These are phyloP conservation scores for Pristis pectinata DNA, from an alignment of 2,797 vertebrate genomes.

Conservation along the genomic window DNA sequence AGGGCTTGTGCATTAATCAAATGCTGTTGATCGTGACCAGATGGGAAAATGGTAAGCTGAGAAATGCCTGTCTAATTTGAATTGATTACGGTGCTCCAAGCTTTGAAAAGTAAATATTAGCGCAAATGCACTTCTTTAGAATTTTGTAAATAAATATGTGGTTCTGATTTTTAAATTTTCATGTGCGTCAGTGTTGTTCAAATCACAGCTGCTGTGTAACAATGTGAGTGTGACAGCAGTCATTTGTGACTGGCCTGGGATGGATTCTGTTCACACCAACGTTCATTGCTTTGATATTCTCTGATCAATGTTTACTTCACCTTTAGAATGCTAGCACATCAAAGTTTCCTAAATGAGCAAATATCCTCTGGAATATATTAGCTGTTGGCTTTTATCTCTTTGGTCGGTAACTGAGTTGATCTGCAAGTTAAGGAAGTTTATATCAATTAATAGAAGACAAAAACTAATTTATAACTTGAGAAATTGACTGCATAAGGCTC, in stretches of 20 bases:
- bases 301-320: background rate
- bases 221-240: background rate
- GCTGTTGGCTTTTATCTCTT: background rate
- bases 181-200: background rate
- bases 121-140: background rate
- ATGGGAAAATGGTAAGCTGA: background rate
- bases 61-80: background rate
- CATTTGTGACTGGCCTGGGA: background rate
- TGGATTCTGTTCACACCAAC: background rate
- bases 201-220: background rate
- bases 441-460: background rate
- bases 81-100: background rate
- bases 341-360: background rate
- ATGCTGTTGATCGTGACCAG: background rate
- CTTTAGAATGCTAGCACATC: too few relatives aligned
- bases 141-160: too few relatives aligned
- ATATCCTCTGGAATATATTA: background rate
- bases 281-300: background rate
- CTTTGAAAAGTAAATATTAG: background rate
- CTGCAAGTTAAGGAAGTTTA: background rate
- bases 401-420: background rate
- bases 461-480: background rate
- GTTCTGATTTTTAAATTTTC: too few relatives aligned
- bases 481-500: background rate
- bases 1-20: background rate